Evolutionary conservation across 2,888 invertebrate species (phyloP), one percentile per base, ranked within the genome.

Genomic region (Drosophila paracracens): DNA sequence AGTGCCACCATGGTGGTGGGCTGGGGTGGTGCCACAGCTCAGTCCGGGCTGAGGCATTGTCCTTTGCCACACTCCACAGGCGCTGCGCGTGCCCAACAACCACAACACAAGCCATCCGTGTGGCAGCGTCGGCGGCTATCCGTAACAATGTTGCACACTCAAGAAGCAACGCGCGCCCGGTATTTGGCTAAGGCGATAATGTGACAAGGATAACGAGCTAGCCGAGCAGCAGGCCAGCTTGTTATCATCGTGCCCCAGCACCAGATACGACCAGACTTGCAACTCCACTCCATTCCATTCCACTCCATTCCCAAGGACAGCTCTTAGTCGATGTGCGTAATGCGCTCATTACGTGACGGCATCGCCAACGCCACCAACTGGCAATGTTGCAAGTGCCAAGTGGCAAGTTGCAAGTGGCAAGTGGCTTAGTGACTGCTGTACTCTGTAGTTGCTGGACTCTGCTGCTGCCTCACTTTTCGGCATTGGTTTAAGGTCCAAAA

Each of bases 121-220:
- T 38, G 72, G 56, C 74, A 61, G 18, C 46, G n/a, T 52, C 66
- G 62, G 36, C 59, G 73, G 79, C 83, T 84, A 73, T 75, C 75
- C 79, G 87, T 79, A 87, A 88, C 85, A 82, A 91, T 89, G 90
- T 88, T 76, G 77, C 91, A 79, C 81, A 81, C 85, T 82, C 81
- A 79, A 90, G 83, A 81, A 69, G 88, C 81, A 81, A 77, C 71
- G 88, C 83, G 81, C 87, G 79, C 79, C 61, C 73, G 80, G 90
- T 76, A 88, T 87, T 83, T 52, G 74, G 83, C 80, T 79, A 79
- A 86, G 82, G 89, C 87, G 91, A 83, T 89, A 89, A 89, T 91
- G 90, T 86, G 91, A 83, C 91, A 89, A 90, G 89, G 89, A 89
- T 91, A 89, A 89, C 86, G 82, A 90, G 82, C 59, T 72, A 67